Conservation (phyloP, 2,113 vertebrate genomes). For the Hoplias malabaricus region DNA sequence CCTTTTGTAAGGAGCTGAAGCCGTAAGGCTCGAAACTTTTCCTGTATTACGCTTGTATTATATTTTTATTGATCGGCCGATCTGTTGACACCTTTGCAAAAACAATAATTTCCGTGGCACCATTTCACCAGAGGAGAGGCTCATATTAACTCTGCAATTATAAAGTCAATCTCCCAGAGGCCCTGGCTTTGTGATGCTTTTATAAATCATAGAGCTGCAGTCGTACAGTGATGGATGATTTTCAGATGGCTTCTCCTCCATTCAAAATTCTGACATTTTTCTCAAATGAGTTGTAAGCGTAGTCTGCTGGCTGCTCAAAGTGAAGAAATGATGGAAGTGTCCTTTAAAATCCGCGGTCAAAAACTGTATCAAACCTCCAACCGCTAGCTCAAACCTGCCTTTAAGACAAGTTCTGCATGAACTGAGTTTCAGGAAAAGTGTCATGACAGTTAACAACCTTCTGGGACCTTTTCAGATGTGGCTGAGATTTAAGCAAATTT, state of each 20-base stretch:
- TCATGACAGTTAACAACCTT: no score
- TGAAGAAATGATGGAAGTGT: not conserved
- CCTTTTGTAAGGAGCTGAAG: no score
- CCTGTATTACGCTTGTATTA: not conserved
- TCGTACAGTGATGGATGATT: not conserved
- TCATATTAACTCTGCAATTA: not conserved
- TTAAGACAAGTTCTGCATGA: no score
- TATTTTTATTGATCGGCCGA: not conserved
- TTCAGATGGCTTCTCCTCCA: not conserved
- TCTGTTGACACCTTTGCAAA: not conserved
- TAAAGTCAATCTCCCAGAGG: not conserved
- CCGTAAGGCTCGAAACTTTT: no score
- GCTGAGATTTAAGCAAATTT: no score
- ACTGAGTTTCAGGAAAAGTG: no score
- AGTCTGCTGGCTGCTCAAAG: not conserved
- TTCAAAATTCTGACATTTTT: not conserved
- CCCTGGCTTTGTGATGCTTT: not conserved
- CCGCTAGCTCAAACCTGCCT: not conserved
- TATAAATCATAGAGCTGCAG: not conserved
- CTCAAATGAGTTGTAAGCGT: not conserved
- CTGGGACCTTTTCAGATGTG: no score
- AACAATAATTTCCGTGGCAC: not conserved
- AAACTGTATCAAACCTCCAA: no score
- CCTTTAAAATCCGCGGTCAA: no score
- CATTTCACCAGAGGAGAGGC: not conserved